phyloP scores from a whole-genome alignment of 2,113 vertebrate genomes.

The Siphamia tubifer region DNA sequence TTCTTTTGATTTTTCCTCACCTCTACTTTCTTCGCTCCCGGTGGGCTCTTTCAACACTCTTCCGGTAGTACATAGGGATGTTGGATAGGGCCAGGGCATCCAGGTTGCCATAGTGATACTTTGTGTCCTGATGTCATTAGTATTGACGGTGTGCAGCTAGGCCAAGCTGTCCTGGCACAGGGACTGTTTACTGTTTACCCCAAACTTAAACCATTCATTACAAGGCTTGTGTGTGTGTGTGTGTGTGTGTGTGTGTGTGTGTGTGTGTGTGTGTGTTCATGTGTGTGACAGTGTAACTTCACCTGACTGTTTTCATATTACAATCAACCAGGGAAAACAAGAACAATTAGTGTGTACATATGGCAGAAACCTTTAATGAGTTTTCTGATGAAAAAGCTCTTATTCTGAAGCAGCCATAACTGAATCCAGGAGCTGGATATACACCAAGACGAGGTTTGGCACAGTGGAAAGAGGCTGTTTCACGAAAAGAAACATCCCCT shows the following conservation, averaged over 20 bases:
- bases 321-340: not conserved
- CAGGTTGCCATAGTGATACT: slow-evolving; percentile 71
- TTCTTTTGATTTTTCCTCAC: slow-evolving; percentile 16
- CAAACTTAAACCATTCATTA: slow-evolving; percentile 47
- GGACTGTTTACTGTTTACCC: slow-evolving; percentile 64
- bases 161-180: slow-evolving; percentile 61
- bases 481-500: slow-evolving; percentile 27
- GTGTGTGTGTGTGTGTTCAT: not conserved
- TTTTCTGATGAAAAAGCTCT: not conserved
- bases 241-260: slow-evolving; percentile 8
- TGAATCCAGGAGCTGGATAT: slow-evolving; percentile 10
- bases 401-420: not conserved
- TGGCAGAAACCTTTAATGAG: not conserved
- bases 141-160: slow-evolving; percentile 68
- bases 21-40: slow-evolving; percentile 20
- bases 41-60: slow-evolving; percentile 3
- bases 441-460: slow-evolving; percentile 6
- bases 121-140: slow-evolving; percentile 76
- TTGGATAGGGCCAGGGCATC: slow-evolving; percentile 36
- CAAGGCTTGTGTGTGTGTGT: not conserved
- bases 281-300: not conserved
- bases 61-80: slow-evolving; percentile 48
- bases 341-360: not conserved
- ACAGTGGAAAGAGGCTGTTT: slow-evolving; percentile 12
- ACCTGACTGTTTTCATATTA: not conserved